Base-by-base conservation (phyloP, 2,888 invertebrate genomes). In the Drosophila paranaensis region DNA sequence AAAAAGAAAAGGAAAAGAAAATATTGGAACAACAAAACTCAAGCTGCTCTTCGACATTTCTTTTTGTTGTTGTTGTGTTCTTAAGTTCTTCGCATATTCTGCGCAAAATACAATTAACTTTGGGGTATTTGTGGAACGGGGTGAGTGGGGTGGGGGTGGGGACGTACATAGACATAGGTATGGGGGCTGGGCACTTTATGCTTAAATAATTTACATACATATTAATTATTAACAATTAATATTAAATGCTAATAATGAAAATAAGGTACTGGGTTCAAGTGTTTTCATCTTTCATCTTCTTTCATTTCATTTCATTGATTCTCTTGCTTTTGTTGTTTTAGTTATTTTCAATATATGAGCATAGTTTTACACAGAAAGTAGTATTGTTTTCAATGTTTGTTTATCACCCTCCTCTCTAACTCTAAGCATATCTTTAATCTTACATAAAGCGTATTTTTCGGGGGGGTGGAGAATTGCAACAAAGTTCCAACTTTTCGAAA, bases 251-350 rank as follows among this genome's bases (percentile, higher is more conserved):
- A 85, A 84, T 80, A 85, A 88, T 82, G 90, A 90, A 91, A 91
- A 91, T 91, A 91, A 91, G 91, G 91, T 91, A 91, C 91, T 91
- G 91, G 91, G 91, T 91, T 91, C 81, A 90, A 90, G 90, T 91
- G 90, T 90, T 85, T 85, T 48, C 9, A 51, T 57, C 58, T 56
- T 46, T 30, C 48, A n/a, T 16, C 16, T 35, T 50, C 8, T 8
- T 10, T 30, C n/a, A 50, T 50, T 50, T 48, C 30, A 30, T 48
- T 33, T 33, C 30, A n/a, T 33, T 33, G 30, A 6, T 30, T 30
- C 30, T 33, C 30, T 33, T 45, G 45, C 25, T 27, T 45, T n/a
- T 46, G 9, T 16, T 35, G 57, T 51, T 39, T 35, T 20, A 37
- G 42, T 63, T 74, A 64, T 68, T 75, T 75, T 62, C 56, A 71